Evolutionary conservation across 2,113 vertebrate species (phyloP), one percentile per base, ranked within the genome.

Genomic region (Mus pahari): DNA sequence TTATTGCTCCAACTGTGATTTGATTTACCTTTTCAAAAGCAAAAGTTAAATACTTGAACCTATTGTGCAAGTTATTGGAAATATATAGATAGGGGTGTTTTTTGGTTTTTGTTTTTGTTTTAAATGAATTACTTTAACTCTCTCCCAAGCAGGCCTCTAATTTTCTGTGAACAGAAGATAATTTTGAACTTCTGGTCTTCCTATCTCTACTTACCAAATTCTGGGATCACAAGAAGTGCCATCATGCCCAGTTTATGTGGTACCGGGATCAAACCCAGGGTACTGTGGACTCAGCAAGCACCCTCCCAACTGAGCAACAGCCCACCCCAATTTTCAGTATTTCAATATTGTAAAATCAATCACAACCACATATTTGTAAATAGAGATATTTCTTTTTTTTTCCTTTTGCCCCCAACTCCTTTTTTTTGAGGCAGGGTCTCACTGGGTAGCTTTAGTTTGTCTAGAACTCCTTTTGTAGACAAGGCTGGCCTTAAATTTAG

Each of bases 11-110:
- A 64, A 75, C 62, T 74, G 45, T 64, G 36, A 94, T 88, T 96
- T 95, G 86, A 68, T 68, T 90, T 83, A 58, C 86, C 94, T 33
- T 62, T 73, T 89, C 50, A 26, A 81, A 95, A 97, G 89, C 33
- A 75, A 90, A 91, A 73, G 5, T 94, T 91, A 93, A 96, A 42
- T 89, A 79, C 50, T 86, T 70, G 48, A 93, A 94, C 48, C 84
- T 92, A 90, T 50, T 19, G 45, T 96, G 36, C 39, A 83, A 70
- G 24, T 84, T 74, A 91, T 97, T 88, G 45, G 86, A 89, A 94
- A 92, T 71, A 82, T 1, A 0, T 48, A 87, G 39, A 82, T 89
- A 31, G 26, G 74, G 79, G 45, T 28, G 8, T 60, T 5, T 60
- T 60, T 60, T 19, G 19, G 16, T 60, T 24, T 62, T 62, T 10